phyloP scores from a whole-genome alignment of 2,113 vertebrate genomes.

The Lethenteron reissneri region DNA sequence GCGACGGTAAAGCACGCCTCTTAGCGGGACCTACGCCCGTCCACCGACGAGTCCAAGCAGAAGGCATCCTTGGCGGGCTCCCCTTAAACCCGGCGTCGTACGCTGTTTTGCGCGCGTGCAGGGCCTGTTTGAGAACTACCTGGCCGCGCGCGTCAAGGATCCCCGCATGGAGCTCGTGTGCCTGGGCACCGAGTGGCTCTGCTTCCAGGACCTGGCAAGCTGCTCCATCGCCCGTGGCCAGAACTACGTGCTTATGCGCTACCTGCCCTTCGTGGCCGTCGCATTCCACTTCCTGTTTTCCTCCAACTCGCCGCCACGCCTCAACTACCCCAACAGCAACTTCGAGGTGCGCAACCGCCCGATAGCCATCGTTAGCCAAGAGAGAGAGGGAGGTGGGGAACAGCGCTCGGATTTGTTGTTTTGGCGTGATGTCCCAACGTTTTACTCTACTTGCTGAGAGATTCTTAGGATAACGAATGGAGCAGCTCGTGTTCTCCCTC shows the following conservation, averaged over 20 bases:
- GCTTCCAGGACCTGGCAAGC: conserved; percentile 42
- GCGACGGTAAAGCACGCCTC: no score
- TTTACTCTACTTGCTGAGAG: no score
- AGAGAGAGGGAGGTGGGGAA: no score
- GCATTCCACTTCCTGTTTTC: conserved; percentile 69
- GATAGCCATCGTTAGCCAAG: no score
- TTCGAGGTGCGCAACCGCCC: conserved; percentile 31
- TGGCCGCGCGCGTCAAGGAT: conserved; percentile 51
- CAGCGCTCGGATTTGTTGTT: no score
- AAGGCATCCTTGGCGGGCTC: no score
- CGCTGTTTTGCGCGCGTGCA: conserved; percentile 8
- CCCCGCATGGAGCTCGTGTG: conserved; percentile 37
- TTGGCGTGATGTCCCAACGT: no score
- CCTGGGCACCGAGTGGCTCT: conserved; percentile 60
- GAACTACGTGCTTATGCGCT: conserved; percentile 65
- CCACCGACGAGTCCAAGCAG: no score
- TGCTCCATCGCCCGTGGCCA: conserved; percentile 31
- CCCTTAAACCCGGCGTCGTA: rapidly evolving
- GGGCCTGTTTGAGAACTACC: conserved; percentile 78
- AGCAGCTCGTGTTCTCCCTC: no score
- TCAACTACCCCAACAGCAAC: conserved; percentile 62
- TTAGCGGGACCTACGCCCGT: no score
- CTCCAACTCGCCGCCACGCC: conserved; percentile 32
- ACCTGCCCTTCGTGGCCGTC: conserved; percentile 54
- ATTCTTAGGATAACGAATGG: no score